Base-by-base conservation (phyloP, 2,113 vertebrate species). In the Dolichallabes microphthalmus region DNA sequence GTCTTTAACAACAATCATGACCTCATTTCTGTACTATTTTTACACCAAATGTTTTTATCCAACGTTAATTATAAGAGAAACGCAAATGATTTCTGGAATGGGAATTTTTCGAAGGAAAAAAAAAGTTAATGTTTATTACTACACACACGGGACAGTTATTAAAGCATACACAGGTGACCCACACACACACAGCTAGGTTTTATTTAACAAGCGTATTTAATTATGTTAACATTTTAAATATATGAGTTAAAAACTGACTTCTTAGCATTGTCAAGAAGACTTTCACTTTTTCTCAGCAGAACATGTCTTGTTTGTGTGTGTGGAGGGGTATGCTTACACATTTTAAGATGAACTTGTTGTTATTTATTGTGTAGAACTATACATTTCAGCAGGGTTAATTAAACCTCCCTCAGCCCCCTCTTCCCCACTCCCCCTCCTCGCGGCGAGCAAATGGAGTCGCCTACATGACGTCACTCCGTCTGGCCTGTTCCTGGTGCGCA, bases 391-490 rank as follows among this genome's bases (percentile, higher is more conserved):
- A 45, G 35, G 35, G 35, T 2, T 3, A 1, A 10, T 39, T 2
- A 68, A 32, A 14, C 20, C 32, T 17, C 32, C 35, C 17, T 14
- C 63, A 13, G 25, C 25, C 13, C 17, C 1, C 12, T 11, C 30
- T n/a, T 27, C 63, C 27, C 63, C 13, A 13, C n/a, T 3, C 12
- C 5, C 15, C 14, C 17, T n/a, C n/a, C n/a, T n/a, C 52, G 30
- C 52, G 13, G 0, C 15, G n/a, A 76, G n/a, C 8, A 77, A 55
- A 66, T 79, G 64, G 79, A 81, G 9, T 60, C 58, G 35, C 10
- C 19, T 1, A 81, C 74, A 74, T 94, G 92, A 94, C 92, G 91
- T 94, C 92, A 94, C 63, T 80, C 52, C 20, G 30, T 4, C 64
- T 0, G 68, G 32, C 78, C 55, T 19, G 81, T 84, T 88, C 52